Evolutionary conservation across 2,113 vertebrate species (phyloP).

Genomic region (Anthoscopus minutus): DNA sequence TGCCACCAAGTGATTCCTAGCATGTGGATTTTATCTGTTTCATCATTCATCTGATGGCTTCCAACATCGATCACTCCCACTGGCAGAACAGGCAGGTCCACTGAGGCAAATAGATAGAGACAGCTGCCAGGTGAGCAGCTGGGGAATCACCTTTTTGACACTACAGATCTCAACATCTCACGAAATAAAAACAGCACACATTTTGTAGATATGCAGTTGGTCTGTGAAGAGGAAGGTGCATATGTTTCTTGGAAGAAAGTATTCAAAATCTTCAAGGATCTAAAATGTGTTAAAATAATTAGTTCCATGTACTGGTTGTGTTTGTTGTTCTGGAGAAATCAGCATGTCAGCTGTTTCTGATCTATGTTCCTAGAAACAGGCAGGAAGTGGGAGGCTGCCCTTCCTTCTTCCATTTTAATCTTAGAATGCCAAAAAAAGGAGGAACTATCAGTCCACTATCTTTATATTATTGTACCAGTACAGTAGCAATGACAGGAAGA

Average conservation of each 20-base stretch:
- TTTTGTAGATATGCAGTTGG: neutral
- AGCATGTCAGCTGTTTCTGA: neutral
- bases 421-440: neutral
- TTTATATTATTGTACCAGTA: neutral
- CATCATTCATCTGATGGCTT: neutral
- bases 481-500: neutral
- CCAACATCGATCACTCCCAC: rapidly evolving
- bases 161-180: neutral
- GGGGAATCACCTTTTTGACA: neutral
- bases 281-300: neutral
- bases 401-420: neutral
- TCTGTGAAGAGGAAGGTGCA: neutral
- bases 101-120: rapidly evolving
- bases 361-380: neutral
- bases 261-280: neutral
- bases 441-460: neutral
- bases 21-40: neutral
- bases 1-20: neutral
- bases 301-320: neutral
- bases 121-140: neutral
- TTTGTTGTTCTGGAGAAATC: neutral
- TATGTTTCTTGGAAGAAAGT: neutral
- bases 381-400: neutral
- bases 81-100: neutral
- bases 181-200: neutral